A percentile compares a stretch with the other conserved stretches of the same genome.
These are phyloP conservation scores for Pogonophryne albipinna DNA, from an alignment of 2,797 vertebrate species.

Conservation along the genomic window DNA sequence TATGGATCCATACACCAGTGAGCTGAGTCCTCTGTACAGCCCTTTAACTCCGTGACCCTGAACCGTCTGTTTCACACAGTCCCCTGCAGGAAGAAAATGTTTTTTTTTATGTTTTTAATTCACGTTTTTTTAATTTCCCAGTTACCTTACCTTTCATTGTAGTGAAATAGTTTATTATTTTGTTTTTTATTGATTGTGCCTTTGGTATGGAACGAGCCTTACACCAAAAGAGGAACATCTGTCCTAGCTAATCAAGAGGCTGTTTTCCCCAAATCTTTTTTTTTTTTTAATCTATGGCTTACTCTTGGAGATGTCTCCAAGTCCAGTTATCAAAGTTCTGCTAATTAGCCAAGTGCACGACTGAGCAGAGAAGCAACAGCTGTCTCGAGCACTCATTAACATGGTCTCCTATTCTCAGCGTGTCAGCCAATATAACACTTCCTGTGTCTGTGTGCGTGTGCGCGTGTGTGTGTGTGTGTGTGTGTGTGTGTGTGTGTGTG, in stretches of 20 bases:
- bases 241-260: not conserved
- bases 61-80: constrained; percentile 94
- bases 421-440: constrained; percentile 48
- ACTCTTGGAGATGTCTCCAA: constrained; percentile 11
- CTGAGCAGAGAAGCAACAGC: constrained; percentile 70
- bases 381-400: constrained; percentile 78
- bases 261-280: constrained; percentile 4
- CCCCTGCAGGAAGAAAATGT: constrained; percentile 77
- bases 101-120: not conserved
- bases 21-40: constrained; percentile 96
- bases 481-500: constrained; percentile 31
- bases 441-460: constrained; percentile 39
- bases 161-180: not conserved
- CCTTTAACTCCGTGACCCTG: constrained; percentile 90
- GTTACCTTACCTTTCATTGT: no score
- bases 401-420: constrained; percentile 61
- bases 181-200: not conserved
- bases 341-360: constrained; percentile 35
- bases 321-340: constrained; percentile 27
- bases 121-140: no score
- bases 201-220: not conserved
- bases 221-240: not conserved
- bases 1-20: constrained; percentile 94
- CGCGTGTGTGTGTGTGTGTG: not conserved
- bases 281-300: constrained; percentile 17